A percentile compares a stretch with the other conserved stretches of the same genome.
These are phyloP conservation scores for Sebastes diaconus DNA, from an alignment of 2,797 vertebrate species.

Conservation along the genomic window DNA sequence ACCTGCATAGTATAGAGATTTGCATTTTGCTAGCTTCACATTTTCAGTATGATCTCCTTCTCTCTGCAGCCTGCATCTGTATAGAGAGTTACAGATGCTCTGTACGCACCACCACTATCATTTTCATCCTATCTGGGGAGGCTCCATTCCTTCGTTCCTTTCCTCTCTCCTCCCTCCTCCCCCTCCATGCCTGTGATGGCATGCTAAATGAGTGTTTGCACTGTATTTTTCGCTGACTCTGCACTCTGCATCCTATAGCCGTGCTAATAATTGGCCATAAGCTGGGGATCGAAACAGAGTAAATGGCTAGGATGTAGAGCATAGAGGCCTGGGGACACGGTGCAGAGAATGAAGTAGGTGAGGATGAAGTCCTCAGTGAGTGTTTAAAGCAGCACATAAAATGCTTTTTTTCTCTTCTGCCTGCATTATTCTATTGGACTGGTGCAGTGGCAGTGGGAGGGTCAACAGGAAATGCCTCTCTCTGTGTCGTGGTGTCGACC, in stretches of 20 bases:
- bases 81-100: not conserved
- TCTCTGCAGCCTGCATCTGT: slow-evolving; percentile 15
- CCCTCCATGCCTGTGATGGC: slow-evolving; percentile 53
- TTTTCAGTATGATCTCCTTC: slow-evolving; percentile 47
- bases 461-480: not conserved
- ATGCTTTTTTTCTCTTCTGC: slow-evolving; percentile 26
- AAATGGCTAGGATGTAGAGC: slow-evolving; percentile 65
- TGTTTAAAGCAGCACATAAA: slow-evolving; percentile 49
- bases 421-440: slow-evolving; percentile 20
- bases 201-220: slow-evolving; percentile 75
- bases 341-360: slow-evolving; percentile 24
- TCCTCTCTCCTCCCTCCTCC: slow-evolving; percentile 6
- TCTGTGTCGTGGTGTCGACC: not conserved
- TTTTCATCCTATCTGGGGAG: slow-evolving; percentile 43
- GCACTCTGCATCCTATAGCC: slow-evolving; percentile 54
- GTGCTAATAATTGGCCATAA: slow-evolving; percentile 78
- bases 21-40: slow-evolving; percentile 72
- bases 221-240: slow-evolving; percentile 62
- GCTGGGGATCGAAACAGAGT: slow-evolving; percentile 74
- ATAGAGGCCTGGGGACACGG: slow-evolving; percentile 53
- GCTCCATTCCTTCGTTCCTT: slow-evolving; percentile 14
- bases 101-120: not conserved
- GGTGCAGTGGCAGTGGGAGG: not conserved
- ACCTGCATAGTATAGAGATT: slow-evolving; percentile 49
- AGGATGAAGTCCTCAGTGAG: slow-evolving; percentile 53